Evolutionary conservation across 2,888 invertebrate genomes (phyloP), one percentile per base, ranked within the genome.

Genomic region (Coecobrya sp.): DNA sequence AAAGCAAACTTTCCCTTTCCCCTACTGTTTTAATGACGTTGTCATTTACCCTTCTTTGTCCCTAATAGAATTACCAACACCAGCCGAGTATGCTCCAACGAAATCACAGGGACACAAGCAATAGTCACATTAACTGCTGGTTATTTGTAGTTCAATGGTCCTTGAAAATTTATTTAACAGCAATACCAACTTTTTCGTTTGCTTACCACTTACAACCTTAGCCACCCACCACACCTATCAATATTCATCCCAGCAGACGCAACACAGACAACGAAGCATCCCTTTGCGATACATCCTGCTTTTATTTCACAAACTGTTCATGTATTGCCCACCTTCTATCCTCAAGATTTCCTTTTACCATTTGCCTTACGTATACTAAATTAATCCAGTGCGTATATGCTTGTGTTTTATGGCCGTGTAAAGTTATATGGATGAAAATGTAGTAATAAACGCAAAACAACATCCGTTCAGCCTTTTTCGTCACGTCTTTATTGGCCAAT

Each of bases 101-200:
- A 16, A 49, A 70, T 25, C 3, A 11, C 25, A 76, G 19, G 59
- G 82, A 55, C 27, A 52, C 59, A 87, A 73, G 73, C 45, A 90
- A 76, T 85, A 90, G 85, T 89, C 84, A 76, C 76, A 76, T 76
- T 90, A 90, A 85, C 90, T 85, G 45, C 84, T 70, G 59, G 84
- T 82, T 70, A 27, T 85, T 90, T 42, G 52, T 42, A 49, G 62
- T 73, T 89, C 84, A 84, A 82, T 84, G 84, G 89, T 82, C 89
- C 89, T 89, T 89, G 89, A 89, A 82, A 89, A 89, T 79, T 65
- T 76, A 62, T 70, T 65, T 68, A 19, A 88, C n/a, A 25, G 0
- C 36, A 36, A 25, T 27, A 81, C 5, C 0, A 81, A 30, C 16
- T 27, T 16, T 55, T 0, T 30, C 36, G 30, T n/a, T 65, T 42